Evolutionary conservation across 35 echinoderm and acorn worm species (phyloP), one percentile per base, ranked within the genome.

Genomic region (Ophiothrix spiculata): DNA sequence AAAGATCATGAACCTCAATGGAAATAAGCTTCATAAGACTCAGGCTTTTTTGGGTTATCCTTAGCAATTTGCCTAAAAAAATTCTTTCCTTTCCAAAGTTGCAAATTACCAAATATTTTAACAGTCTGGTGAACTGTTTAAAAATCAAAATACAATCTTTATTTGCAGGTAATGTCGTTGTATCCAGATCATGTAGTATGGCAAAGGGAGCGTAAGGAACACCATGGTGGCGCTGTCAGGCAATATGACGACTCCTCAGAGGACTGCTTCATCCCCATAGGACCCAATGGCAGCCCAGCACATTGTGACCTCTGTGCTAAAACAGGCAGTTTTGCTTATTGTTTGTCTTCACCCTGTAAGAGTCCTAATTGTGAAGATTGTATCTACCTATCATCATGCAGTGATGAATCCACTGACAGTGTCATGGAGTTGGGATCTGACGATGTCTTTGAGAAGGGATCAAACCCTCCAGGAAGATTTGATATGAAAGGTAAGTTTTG

Each of bases 361-460:
- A 93, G 87, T 75, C 91, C 91, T 63, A 84, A 88, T 39, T 86
- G 95, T 36, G 45, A 84, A 32, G 88, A 78, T 32, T 95, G 76
- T 76, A 63, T 97, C n/a, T 92, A 91, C 56, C 86, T 97, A 1
- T 93, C 91, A 35, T 97, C 94, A 36, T 97, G 95, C 45, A 93
- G 91, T 38, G 91, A 97, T 79, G 87, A 87, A 41, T 97, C 95
- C 31, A 87, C 90, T 76, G 95, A 97, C 80, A 94, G 88, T 39
- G 32, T 64, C 0, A 38, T 19, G 78, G 78, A 80, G 12, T 31
- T 35, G 23, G 33, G 14, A 12, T 45, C 39, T 33, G 23, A 31
- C 39, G n/a, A 56, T 31, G 21, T 25, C 81, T 84, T 69, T 69
- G 8, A n/a, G 29, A 69, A 69, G 60, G 60, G 60, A 54, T 25